phyloP scores from a whole-genome alignment of 2,888 invertebrate genomes.

The Melieria picta region DNA sequence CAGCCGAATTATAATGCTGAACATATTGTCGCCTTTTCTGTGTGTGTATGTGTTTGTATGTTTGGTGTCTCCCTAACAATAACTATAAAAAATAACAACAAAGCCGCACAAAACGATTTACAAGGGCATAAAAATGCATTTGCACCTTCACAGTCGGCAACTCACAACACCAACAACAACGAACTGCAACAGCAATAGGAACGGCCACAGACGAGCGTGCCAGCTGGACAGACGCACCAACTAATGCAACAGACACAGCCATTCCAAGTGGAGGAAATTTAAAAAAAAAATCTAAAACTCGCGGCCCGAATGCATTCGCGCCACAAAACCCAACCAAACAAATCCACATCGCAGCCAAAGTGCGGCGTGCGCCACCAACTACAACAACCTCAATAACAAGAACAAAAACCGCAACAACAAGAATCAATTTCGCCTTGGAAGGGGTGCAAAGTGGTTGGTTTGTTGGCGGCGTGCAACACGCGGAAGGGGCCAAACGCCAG shows the following conservation, averaged over 20 bases:
- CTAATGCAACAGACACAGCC: neutral
- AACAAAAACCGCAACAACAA: conserved; percentile 24
- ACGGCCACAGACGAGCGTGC: conserved; percentile 40
- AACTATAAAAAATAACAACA: neutral
- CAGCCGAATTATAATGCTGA: no score
- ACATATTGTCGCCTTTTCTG: no score
- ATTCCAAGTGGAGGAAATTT: neutral
- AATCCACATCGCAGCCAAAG: no score
- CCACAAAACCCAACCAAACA: no score
- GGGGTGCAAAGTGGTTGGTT: neutral
- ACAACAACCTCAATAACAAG: conserved; percentile 12
- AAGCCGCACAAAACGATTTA: conserved; percentile 18
- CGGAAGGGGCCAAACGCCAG: conserved; percentile 1
- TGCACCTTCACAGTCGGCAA: conserved; percentile 26
- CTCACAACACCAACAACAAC: neutral
- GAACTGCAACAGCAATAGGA: conserved; percentile 31
- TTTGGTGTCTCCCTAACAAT: neutral
- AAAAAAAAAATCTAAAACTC: no score
- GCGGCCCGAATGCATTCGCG: no score
- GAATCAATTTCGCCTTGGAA: neutral
- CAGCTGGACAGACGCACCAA: neutral
- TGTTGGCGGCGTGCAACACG: neutral
- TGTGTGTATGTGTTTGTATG: no score
- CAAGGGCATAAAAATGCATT: conserved; percentile 25
- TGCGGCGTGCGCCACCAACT: neutral